phyloP scores from a whole-genome alignment of 1,140 invertebrate species.

The Neodiprion pinetum region DNA sequence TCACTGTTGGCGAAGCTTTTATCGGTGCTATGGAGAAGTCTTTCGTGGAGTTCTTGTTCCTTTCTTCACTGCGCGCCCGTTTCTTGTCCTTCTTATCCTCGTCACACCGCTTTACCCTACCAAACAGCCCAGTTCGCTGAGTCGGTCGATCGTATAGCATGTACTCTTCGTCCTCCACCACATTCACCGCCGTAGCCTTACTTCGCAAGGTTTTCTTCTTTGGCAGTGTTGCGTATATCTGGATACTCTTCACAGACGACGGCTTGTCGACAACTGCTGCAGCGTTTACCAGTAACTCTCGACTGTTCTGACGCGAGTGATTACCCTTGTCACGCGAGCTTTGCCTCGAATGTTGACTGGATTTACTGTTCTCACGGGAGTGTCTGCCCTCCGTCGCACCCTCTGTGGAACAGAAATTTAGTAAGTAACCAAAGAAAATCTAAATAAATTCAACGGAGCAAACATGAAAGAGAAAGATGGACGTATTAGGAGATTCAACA shows the following conservation, averaged over 20 bases:
- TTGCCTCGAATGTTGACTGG: constrained; percentile 70
- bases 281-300: constrained; percentile 64
- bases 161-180: constrained; percentile 76
- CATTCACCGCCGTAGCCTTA: constrained; percentile 66
- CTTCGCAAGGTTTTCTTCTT: constrained; percentile 81
- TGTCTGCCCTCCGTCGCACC: constrained; percentile 71
- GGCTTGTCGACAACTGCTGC: constrained; percentile 62
- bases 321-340: constrained; percentile 70
- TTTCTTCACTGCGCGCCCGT: constrained; percentile 81
- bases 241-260: constrained; percentile 72
- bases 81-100: constrained; percentile 80
- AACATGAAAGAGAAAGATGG: background rate
- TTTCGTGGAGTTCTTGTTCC: constrained; percentile 73
- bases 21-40: constrained; percentile 72
- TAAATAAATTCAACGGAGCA: background rate
- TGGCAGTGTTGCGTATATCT: constrained; percentile 90
- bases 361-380: constrained; percentile 76
- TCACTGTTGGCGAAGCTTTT: constrained; percentile 62
- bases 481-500: background rate
- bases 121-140: constrained; percentile 72
- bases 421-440: constrained; percentile 12
- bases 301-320: constrained; percentile 70
- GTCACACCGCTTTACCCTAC: constrained; percentile 71
- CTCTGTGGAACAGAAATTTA: constrained; percentile 54
- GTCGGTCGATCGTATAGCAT: constrained; percentile 69